phyloP scores from a whole-genome alignment of 2,888 invertebrate genomes.

The Blastobasis lacticolella region DNA sequence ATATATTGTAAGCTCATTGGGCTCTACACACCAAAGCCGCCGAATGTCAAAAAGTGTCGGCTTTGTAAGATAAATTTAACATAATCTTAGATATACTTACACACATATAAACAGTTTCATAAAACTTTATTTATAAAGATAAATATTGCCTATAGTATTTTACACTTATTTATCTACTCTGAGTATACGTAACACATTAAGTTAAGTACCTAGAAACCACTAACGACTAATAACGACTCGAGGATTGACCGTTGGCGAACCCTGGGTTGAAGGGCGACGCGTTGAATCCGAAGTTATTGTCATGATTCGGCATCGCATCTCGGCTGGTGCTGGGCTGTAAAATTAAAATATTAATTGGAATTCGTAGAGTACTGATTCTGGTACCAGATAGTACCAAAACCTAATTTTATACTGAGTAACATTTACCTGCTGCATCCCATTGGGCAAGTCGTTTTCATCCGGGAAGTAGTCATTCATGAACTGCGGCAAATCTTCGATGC shows the following conservation, averaged over 20 bases:
- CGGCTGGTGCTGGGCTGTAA: conserved; percentile 9
- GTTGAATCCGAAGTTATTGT: conserved; percentile 55
- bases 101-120: background rate
- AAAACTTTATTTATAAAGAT: background rate
- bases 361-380: conserved; percentile 4
- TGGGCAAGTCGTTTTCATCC: conserved; percentile 22
- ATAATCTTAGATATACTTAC: background rate
- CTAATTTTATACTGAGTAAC: too few species aligned
- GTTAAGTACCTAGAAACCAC: background rate
- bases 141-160: background rate
- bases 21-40: too few species aligned
- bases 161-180: background rate
- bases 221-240: conserved; percentile 7
- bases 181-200: background rate
- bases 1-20: background rate
- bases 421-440: too few species aligned
- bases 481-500: conserved; percentile 78
- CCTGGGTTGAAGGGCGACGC: conserved; percentile 43
- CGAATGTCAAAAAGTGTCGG: too few species aligned
- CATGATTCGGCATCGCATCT: conserved; percentile 34
- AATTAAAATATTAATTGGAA: background rate
- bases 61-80: too few species aligned
- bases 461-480: conserved; percentile 62
- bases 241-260: conserved; percentile 35
- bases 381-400: background rate